Base-by-base conservation (phyloP, 30 jellyfish, hydroid and myxozoan genomes). In the Nemopilema nomurai region DNA sequence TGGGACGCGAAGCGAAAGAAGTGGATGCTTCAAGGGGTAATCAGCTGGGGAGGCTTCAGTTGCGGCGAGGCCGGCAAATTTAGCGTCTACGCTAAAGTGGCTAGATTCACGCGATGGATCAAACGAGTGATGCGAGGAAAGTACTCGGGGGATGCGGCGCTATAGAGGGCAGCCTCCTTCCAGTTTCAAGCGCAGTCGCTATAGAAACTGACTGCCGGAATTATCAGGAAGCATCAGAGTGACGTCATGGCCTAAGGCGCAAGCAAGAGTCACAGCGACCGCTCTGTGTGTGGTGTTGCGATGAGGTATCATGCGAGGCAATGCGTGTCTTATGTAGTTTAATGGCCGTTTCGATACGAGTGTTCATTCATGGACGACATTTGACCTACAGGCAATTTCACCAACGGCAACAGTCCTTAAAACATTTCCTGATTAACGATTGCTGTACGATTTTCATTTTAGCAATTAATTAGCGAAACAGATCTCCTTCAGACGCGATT, bases 11-110 rank as follows among this genome's bases (percentile, higher is more conserved):
- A 75, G 51, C 87, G 97, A 30, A 53, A 85, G 28, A 95, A 95
- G 33, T 95, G 97, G 97, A 89, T 94, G 21, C 82, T 95, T 22
- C 99, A 95, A 79, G 99, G 99, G 27, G 74, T 95, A 20, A 91
- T 95, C 13, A 91, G 98, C 33, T 95, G 99, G 99, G 99, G 99
- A 25, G 94, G 97, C 21, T 62, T 25, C 64, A 74, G 89, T 16
- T 95, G 99, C 66, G 99, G 99, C 1, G 79, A 67, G 41, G 93
- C 96, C 3, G 99, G 97, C n/a, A 90, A 69, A 83, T 87, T 71
- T 77, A 90, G 99, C 69, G 99, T 95, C 41, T 95, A 95, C 89
- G 84, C 99, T 20, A 74, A 86, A 24, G 99, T 95, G 1, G 87
- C 83, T 7, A 69, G 53, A 65, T 95, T 84, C 77, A 77, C 99